Conservation (phyloP, 2,888 invertebrate species). For the Holacanthella duospinosa region DNA sequence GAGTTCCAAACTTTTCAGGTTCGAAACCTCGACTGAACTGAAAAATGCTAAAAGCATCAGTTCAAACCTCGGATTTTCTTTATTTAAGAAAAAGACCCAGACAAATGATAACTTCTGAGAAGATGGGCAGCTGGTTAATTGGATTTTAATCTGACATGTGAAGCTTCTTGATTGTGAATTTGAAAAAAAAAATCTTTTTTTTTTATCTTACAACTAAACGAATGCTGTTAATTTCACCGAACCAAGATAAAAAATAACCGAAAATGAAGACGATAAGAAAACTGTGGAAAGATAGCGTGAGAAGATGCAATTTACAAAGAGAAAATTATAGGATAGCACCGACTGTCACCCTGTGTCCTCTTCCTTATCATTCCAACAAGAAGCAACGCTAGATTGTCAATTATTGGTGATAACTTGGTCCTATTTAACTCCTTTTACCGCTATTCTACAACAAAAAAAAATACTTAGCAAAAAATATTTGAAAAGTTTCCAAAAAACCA, state of each 20-base stretch:
- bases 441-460: too few species aligned
- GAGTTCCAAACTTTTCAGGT: not conserved
- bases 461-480: too few species aligned
- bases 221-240: not conserved
- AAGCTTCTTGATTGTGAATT: not conserved
- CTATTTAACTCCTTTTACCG: too few species aligned
- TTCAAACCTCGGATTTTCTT: not conserved
- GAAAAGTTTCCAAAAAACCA: too few species aligned
- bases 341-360: slow-evolving; percentile 32
- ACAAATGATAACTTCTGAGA: slow-evolving; percentile 9
- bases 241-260: not conserved
- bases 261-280: not conserved
- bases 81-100: not conserved
- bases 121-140: slow-evolving; percentile 13
- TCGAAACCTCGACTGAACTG: not conserved
- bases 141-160: too few species aligned
- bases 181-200: too few species aligned
- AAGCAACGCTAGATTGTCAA: not conserved
- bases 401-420: too few species aligned
- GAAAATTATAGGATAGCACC: slow-evolving; percentile 30
- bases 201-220: too few species aligned
- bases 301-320: slow-evolving; percentile 22
- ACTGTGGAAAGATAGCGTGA: slow-evolving; percentile 3
- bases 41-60: not conserved
- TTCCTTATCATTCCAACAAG: slow-evolving; percentile 3